Conservation (phyloP, 2,797 vertebrate genomes). For the Remorina albescens region DNA sequence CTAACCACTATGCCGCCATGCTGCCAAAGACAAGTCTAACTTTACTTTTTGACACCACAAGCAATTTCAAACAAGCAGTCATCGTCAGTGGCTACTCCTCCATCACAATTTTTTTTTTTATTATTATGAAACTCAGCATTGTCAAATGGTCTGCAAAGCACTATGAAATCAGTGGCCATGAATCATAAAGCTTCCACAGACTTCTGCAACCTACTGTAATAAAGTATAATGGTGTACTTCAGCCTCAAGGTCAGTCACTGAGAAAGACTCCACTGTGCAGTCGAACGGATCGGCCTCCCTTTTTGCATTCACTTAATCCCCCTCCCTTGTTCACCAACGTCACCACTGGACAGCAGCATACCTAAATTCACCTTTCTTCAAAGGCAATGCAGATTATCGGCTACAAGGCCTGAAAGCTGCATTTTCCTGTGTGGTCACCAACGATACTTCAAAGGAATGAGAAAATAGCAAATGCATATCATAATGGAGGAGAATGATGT, state of each 20-base stretch:
- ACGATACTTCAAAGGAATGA: constrained; percentile 40
- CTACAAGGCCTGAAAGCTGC: background rate
- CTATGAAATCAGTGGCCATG: constrained; percentile 73
- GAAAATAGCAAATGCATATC: constrained; percentile 12
- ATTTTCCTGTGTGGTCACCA: constrained; percentile 12
- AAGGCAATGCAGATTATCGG: constrained; percentile 35
- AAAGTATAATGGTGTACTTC: constrained; percentile 73
- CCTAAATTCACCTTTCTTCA: constrained; percentile 35
- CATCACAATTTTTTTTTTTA: constrained; percentile 22
- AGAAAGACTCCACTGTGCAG: constrained; percentile 39
- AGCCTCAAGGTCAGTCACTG: constrained; percentile 74
- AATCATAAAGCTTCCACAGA: constrained; percentile 75
- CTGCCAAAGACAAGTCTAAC: constrained; percentile 55
- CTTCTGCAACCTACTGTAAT: constrained; percentile 67
- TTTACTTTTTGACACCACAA: constrained; percentile 53
- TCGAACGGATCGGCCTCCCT: constrained; percentile 41
- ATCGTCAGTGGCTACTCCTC: constrained; percentile 29
- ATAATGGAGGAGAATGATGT: background rate
- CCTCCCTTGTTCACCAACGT: constrained; percentile 24
- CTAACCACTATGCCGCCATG: too few species aligned
- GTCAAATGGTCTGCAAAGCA: constrained; percentile 76
- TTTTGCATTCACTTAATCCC: constrained; percentile 48
- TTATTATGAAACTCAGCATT: constrained; percentile 55
- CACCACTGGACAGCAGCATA: constrained; percentile 18
- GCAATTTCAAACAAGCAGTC: constrained; percentile 57